Percentiles rank a stretch among this genome's conserved stretches.
Conservation (phyloP, 1,140 invertebrate species). For the Rhagoletis zephyria region DNA sequence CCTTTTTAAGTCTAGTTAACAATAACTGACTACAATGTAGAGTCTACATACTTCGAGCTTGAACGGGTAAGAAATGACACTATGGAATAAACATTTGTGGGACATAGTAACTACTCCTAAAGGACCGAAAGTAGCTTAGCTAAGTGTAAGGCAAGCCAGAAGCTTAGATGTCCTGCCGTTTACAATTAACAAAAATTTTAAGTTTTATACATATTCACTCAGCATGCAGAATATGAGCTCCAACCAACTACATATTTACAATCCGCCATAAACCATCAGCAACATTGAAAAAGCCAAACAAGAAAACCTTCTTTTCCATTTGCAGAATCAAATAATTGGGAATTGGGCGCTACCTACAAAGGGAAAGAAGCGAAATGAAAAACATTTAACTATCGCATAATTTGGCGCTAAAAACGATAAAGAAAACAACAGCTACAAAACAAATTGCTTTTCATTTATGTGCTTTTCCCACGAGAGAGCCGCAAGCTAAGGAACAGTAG, state of each 20-base stretch:
- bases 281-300: background rate
- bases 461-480: background rate
- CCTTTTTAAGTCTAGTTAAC: too few species aligned
- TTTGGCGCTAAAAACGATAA: background rate
- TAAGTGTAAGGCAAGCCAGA: background rate
- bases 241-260: background rate
- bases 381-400: background rate
- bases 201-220: too few species aligned
- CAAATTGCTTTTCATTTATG: conserved; percentile 14
- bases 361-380: background rate
- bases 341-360: background rate
- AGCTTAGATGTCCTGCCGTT: background rate
- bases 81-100: too few species aligned
- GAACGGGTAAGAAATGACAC: too few species aligned
- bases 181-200: too few species aligned
- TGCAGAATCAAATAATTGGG: background rate
- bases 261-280: background rate
- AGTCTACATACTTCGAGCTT: too few species aligned
- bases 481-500: background rate
- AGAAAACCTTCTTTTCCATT: background rate
- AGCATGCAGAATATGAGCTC: too few species aligned
- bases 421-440: background rate
- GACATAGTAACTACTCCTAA: too few species aligned
- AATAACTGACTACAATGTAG: too few species aligned
- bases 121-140: too few species aligned